These are phyloP conservation scores for Drosophila rellima DNA, from an alignment of 2,888 invertebrate genomes.

Conservation along the genomic window DNA sequence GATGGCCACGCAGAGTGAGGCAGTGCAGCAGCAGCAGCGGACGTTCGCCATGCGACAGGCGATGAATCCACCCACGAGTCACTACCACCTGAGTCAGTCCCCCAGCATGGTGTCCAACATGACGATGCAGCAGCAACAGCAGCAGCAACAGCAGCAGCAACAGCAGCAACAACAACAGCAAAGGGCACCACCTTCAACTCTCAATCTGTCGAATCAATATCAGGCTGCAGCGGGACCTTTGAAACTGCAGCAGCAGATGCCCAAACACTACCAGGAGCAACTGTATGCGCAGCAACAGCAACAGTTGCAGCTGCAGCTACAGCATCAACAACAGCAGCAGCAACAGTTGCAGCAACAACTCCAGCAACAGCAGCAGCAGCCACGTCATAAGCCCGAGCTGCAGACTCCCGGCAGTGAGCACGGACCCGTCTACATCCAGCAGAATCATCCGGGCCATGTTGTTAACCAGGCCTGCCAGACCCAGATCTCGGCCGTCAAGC, in stretches of 20 bases:
- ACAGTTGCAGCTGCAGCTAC: conserved; percentile 71
- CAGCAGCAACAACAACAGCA: conserved; percentile 75
- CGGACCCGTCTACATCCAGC: conserved; percentile 85
- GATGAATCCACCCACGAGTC: conserved; percentile 87
- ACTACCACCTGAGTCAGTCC: conserved; percentile 85
- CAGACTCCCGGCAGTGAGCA: conserved; percentile 84
- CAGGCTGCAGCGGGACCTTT: conserved; percentile 84
- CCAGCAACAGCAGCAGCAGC: conserved; percentile 75
- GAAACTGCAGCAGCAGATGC: conserved; percentile 77
- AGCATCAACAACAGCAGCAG: conserved; percentile 69
- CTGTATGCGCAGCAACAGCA: conserved; percentile 70
- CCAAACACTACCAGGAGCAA: conserved; percentile 75
- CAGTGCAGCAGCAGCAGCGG: conserved; percentile 88
- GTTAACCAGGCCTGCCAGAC: conserved; percentile 86
- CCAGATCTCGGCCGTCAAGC: conserved; percentile 83
- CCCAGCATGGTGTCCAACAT: conserved; percentile 83
- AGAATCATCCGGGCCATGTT: conserved; percentile 86
- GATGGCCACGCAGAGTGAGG: conserved; percentile 88
- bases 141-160: conserved; percentile 59
- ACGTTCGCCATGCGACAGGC: conserved; percentile 89
- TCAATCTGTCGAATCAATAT: conserved; percentile 85
- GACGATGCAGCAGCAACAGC: conserved; percentile 74
- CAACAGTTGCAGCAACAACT: conserved; percentile 65
- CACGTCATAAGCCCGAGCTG: conserved; percentile 76
- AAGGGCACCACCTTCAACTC: conserved; percentile 84